A percentile compares a stretch with the other conserved stretches of the same genome.
Conservation (phyloP, 2,113 vertebrate species). For the Leucopsar rothschildi region DNA sequence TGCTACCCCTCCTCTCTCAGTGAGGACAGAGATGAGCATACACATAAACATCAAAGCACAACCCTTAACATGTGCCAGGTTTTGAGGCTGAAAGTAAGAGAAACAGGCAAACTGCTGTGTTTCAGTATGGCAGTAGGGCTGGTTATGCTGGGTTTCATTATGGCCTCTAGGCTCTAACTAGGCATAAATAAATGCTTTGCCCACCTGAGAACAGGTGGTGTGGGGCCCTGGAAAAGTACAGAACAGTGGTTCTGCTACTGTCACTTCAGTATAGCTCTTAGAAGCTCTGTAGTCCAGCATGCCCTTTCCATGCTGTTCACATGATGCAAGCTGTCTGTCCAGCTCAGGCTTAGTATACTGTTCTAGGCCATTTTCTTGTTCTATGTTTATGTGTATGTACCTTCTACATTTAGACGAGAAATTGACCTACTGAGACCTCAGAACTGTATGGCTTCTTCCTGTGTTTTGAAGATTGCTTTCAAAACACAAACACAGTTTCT, state of each 20-base stretch:
- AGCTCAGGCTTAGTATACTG: neutral
- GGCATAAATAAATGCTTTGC: neutral
- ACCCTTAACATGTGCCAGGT: rapidly evolving
- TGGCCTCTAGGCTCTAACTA: neutral
- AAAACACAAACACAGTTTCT: neutral
- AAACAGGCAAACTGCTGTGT: neutral
- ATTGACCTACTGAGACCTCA: neutral
- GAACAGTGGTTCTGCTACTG: neutral
- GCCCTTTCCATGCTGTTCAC: neutral
- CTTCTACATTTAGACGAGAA: neutral
- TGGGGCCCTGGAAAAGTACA: neutral
- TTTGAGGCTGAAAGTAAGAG: neutral
- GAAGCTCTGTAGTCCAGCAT: neutral
- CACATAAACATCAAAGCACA: neutral
- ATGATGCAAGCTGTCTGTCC: neutral
- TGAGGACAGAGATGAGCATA: neutral
- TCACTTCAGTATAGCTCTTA: neutral
- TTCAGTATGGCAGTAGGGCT: neutral
- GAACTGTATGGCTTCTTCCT: neutral
- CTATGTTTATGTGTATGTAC: neutral
- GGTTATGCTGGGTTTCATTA: neutral
- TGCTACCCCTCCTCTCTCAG: neutral
- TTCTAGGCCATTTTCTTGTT: neutral
- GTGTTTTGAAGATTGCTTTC: neutral
- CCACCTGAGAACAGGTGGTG: neutral